These are phyloP conservation scores for Druon quercuslanigerum DNA, from an alignment of 1,140 invertebrate genomes.

Conservation along the genomic window DNA sequence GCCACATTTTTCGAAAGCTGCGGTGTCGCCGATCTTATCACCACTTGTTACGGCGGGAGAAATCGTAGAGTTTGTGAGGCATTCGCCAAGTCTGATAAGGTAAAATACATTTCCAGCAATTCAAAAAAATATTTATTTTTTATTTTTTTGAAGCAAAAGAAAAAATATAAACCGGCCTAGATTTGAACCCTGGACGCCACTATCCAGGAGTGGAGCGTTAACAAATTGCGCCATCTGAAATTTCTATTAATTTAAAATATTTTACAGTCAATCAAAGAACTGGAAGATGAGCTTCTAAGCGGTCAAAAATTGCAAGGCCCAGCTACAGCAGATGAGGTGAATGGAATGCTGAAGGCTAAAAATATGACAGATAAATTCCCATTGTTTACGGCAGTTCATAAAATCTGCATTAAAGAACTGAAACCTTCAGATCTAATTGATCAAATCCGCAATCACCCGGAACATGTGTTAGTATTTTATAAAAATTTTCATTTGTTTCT, in stretches of 20 bases:
- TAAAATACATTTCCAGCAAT: constrained; percentile 57
- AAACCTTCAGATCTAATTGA: constrained; percentile 81
- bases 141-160: neutral
- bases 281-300: constrained; percentile 88
- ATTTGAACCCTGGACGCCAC: too few relatives aligned
- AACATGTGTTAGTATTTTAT: constrained; percentile 71
- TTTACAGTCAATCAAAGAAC: constrained; percentile 80
- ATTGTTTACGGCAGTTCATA: constrained; percentile 85
- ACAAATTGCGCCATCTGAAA: neutral
- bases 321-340: constrained; percentile 88
- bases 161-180: too few relatives aligned
- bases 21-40: constrained; percentile 90
- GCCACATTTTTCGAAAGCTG: constrained; percentile 91
- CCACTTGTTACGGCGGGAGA: constrained; percentile 89
- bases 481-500: neutral
- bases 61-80: constrained; percentile 87
- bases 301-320: constrained; percentile 91
- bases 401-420: constrained; percentile 83
- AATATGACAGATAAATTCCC: constrained; percentile 84
- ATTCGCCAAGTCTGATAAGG: constrained; percentile 86
- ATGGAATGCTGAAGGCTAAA: constrained; percentile 80
- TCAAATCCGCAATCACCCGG: constrained; percentile 84
- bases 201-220: too few relatives aligned
- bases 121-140: constrained; percentile 27
- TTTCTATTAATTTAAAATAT: constrained; percentile 37